These are phyloP conservation scores for Anguilla pacifica DNA, from an alignment of 2,797 vertebrate genomes.

Conservation along the genomic window DNA sequence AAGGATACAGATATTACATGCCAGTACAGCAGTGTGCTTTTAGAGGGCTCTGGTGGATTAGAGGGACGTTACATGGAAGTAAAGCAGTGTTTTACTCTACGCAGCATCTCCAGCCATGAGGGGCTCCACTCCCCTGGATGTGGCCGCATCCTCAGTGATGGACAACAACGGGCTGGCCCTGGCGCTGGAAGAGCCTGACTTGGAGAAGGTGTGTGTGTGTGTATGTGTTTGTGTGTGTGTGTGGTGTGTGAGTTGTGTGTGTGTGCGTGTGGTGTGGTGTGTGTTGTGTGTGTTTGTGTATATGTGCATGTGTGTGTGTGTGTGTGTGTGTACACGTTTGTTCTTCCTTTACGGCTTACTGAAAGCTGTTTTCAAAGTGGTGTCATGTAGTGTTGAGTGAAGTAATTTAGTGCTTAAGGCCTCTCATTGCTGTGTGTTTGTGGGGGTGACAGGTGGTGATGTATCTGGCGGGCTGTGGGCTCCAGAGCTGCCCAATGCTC, in stretches of 20 bases:
- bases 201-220: conserved; percentile 83
- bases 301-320: conserved; percentile 40
- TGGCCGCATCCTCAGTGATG: conserved; percentile 98
- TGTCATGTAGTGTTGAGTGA: background rate
- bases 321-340: background rate
- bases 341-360: background rate
- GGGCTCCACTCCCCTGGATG: conserved; percentile 94
- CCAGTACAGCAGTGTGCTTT: background rate
- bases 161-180: conserved; percentile 97
- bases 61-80: background rate
- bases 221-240: conserved; percentile 14
- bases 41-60: background rate
- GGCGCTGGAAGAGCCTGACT: conserved; percentile 91
- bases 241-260: background rate
- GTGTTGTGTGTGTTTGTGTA: conserved; percentile 13
- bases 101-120: conserved; percentile 95
- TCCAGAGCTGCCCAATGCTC: conserved; percentile 94
- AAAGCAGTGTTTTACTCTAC: background rate
- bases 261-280: background rate
- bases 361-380: background rate
- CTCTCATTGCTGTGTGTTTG: background rate
- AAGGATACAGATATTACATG: background rate
- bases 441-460: conserved; percentile 84
- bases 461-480: conserved; percentile 93
- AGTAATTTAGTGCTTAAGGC: background rate